A percentile compares a stretch with the other conserved stretches of the same genome.
phyloP scores from a whole-genome alignment of 1,140 invertebrate species.

The Archivesica marissinica region DNA sequence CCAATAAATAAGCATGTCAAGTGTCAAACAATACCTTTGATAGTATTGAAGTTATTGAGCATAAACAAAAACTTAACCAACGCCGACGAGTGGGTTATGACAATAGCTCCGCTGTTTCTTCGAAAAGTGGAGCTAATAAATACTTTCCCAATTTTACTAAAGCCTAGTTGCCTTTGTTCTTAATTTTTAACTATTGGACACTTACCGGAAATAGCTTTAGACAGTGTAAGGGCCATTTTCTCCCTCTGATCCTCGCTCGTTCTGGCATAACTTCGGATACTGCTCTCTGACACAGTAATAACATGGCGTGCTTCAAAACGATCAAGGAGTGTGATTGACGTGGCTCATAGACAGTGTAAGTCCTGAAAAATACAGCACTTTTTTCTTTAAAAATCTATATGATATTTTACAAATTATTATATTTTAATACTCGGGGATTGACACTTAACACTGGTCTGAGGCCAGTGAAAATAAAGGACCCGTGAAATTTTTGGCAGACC shows the following conservation, averaged over 20 bases:
- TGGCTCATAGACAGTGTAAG: constrained; percentile 37
- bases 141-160: no score
- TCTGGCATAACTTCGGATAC: constrained; percentile 39
- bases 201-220: constrained; percentile 14
- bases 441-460: no score
- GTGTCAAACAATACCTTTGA: neutral
- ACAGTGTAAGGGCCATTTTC: constrained; percentile 6
- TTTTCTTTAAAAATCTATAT: neutral
- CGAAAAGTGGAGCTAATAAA: no score
- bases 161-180: no score
- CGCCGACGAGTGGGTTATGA: no score
- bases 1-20: neutral
- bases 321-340: constrained; percentile 25
- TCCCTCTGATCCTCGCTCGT: constrained; percentile 18
- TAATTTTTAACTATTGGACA: no score
- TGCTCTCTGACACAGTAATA: constrained; percentile 31
- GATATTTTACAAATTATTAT: neutral
- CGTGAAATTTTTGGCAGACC: no score
- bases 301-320: constrained; percentile 31
- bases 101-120: no score
- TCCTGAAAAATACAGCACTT: neutral
- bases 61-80: no score
- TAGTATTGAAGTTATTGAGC: no score
- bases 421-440: no score
- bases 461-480: no score